Evolutionary conservation across 2,888 invertebrate genomes (phyloP).

Genomic region (Phengaris alcon): DNA sequence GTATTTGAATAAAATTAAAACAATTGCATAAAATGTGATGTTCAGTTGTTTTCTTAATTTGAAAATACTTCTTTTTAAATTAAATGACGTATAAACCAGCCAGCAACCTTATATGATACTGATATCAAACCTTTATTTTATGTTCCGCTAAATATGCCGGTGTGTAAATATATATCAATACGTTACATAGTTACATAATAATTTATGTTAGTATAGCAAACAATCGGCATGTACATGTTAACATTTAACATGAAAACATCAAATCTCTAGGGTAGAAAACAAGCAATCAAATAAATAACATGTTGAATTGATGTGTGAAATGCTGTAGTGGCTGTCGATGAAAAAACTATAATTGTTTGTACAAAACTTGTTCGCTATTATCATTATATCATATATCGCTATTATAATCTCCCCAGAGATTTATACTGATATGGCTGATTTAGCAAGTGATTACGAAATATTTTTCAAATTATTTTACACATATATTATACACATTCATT

Average conservation of each 20-base stretch:
- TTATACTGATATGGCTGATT: background rate
- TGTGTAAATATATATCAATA: no score
- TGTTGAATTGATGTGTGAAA: conserved; percentile 22
- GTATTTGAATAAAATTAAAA: no score
- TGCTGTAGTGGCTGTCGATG: conserved; percentile 9
- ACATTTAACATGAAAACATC: background rate
- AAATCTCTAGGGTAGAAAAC: conserved; percentile 1
- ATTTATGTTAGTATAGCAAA: background rate
- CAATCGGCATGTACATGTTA: background rate
- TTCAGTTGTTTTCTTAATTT: no score
- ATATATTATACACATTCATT: no score
- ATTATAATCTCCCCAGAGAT: background rate
- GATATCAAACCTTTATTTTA: no score
- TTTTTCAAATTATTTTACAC: no score
- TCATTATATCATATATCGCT: no score
- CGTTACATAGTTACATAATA: background rate
- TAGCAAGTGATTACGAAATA: background rate
- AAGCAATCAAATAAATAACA: conserved; percentile 23
- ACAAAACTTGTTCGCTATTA: conserved; percentile 5
- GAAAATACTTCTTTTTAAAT: no score
- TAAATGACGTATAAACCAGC: no score
- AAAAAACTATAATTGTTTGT: conserved; percentile 4
- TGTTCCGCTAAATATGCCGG: no score
- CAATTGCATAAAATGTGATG: no score
- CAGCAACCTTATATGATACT: no score